Evolutionary conservation across 2,888 invertebrate genomes (phyloP).

Genomic region (Pelosia muscerda): DNA sequence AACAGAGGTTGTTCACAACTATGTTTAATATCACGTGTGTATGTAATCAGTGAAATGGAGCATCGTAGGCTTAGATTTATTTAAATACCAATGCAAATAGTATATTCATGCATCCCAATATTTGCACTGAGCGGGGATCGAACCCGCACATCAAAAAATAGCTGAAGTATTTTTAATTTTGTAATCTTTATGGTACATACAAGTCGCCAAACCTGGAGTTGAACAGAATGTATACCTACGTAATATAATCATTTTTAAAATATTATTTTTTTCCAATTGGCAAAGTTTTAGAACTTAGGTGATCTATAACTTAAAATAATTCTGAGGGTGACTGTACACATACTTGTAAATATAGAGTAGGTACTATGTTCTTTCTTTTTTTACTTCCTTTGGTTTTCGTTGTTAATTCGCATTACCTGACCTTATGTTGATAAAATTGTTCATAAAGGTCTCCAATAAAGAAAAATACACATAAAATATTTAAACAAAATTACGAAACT

Average conservation of each 20-base stretch:
- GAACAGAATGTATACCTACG: too few species aligned
- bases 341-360: neutral
- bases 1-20: neutral
- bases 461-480: neutral
- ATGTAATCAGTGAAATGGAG: neutral
- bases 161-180: too few species aligned
- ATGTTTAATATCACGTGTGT: neutral
- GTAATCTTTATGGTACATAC: too few species aligned
- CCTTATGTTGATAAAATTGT: constrained; percentile 1
- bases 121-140: too few species aligned
- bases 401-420: neutral
- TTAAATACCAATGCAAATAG: too few species aligned
- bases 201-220: too few species aligned
- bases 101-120: too few species aligned
- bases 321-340: neutral
- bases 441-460: neutral
- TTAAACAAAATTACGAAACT: constrained; percentile 5
- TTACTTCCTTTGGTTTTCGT: constrained; percentile 1
- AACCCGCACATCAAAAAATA: too few species aligned
- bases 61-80: neutral
- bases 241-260: too few species aligned
- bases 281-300: too few species aligned
- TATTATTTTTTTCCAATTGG: too few species aligned
- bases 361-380: neutral
- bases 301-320: neutral